phyloP scores from a whole-genome alignment of 2,888 invertebrate species.

The Erebia ligea region DNA sequence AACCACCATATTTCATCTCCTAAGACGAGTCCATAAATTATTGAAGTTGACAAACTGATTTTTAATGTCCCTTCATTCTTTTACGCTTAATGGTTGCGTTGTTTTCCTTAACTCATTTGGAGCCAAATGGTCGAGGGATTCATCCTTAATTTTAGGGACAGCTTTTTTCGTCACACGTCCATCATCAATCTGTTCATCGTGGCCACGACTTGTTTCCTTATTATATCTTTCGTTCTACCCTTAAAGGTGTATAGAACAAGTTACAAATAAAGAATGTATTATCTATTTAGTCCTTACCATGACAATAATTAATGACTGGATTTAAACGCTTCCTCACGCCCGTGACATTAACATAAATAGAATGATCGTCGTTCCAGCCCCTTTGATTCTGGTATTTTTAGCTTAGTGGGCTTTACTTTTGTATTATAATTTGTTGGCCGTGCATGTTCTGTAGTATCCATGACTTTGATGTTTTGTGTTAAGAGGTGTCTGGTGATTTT shows the following conservation, averaged over 20 bases:
- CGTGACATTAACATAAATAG: conserved; percentile 83
- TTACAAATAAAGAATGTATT: conserved; percentile 80
- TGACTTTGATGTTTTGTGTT: conserved; percentile 79
- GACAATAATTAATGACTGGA: conserved; percentile 83
- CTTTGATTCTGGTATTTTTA: conserved; percentile 82
- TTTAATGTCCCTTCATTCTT: conserved; percentile 69
- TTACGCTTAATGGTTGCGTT: conserved; percentile 67
- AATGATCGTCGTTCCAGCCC: conserved; percentile 78
- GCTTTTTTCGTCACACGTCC: conserved; percentile 70
- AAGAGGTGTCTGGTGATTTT: conserved; percentile 75
- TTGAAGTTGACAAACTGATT: conserved; percentile 77
- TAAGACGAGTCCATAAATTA: conserved; percentile 69
- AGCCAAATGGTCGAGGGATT: conserved; percentile 64
- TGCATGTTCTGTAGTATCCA: conserved; percentile 63
- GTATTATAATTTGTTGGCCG: conserved; percentile 77
- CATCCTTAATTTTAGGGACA: conserved; percentile 72
- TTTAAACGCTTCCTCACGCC: conserved; percentile 84
- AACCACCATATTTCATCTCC: conserved; percentile 61
- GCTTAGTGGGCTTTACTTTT: conserved; percentile 71
- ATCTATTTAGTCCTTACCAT: conserved; percentile 81
- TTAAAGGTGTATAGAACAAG: conserved; percentile 65
- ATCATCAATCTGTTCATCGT: conserved; percentile 75
- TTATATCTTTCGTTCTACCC: conserved; percentile 73
- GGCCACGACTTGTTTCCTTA: conserved; percentile 69
- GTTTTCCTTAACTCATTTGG: conserved; percentile 74